phyloP scores from a whole-genome alignment of 2,797 vertebrate species.

The Vultur gryphus region DNA sequence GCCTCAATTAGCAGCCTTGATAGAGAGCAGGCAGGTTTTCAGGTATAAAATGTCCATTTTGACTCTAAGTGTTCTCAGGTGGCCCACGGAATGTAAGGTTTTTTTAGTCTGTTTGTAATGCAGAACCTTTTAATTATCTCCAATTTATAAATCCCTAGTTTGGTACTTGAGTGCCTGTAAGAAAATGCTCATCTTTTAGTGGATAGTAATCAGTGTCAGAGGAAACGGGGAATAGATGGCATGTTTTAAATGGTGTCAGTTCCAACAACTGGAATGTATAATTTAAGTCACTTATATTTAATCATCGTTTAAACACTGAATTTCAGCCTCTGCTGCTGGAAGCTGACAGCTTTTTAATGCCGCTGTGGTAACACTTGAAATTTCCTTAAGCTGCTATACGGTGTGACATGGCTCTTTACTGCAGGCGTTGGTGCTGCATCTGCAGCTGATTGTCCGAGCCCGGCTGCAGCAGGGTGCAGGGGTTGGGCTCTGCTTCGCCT shows the following conservation, averaged over 20 bases:
- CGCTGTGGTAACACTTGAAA: neutral
- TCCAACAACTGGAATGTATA: constrained; percentile 28
- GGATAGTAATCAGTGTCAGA: constrained; percentile 21
- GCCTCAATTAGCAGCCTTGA: neutral
- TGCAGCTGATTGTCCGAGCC: accelerated
- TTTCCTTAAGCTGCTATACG: neutral
- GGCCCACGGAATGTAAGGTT: neutral
- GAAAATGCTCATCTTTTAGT: constrained; percentile 11
- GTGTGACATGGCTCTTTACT: neutral
- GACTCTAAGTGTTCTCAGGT: neutral
- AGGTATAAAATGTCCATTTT: constrained; percentile 1
- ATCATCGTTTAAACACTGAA: constrained; percentile 42
- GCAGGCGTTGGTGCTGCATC: accelerated
- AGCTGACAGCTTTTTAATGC: constrained; percentile 17
- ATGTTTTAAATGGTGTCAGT: constrained; percentile 30
- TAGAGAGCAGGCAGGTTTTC: neutral
- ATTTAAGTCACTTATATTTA: constrained; percentile 55
- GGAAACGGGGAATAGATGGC: neutral
- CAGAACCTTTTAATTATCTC: constrained; percentile 17
- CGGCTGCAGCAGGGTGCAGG: neutral
- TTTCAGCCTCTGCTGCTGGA: constrained; percentile 15
- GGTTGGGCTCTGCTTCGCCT: neutral
- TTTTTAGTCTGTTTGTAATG: neutral
- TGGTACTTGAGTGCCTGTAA: neutral
- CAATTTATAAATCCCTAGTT: constrained; percentile 14